phyloP scores from a whole-genome alignment of 2,888 invertebrate genomes.

The Notodonta ziczac region DNA sequence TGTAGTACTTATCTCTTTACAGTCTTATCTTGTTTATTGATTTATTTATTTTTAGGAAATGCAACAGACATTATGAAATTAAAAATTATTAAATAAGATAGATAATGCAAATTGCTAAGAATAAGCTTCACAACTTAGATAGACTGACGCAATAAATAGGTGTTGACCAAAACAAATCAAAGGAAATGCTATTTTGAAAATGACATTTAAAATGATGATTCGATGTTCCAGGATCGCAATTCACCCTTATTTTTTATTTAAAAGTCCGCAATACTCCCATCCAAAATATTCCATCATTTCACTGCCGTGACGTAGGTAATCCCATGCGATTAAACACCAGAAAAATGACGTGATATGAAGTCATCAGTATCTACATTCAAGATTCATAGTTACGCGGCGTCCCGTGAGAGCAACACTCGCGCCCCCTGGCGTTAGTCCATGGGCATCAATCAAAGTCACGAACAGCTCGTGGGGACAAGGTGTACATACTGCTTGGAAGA shows the following conservation, averaged over 20 bases:
- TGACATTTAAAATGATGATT: no score
- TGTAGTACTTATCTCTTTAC: no score
- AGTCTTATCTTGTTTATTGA: no score
- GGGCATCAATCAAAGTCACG: conserved; percentile 68
- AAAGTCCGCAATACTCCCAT: neutral
- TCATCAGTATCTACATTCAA: conserved; percentile 18
- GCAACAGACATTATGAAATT: no score
- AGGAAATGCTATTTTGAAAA: no score
- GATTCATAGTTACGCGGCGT: conserved; percentile 42
- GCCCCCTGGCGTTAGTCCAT: conserved; percentile 35
- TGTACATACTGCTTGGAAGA: conserved; percentile 27
- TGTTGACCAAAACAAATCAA: no score
- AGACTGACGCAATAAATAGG: no score
- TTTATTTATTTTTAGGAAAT: no score
- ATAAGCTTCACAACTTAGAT: no score
- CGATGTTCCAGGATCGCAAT: no score
- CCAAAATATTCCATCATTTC: neutral
- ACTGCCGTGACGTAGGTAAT: neutral
- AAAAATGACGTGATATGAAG: conserved; percentile 1
- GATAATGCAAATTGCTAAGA: no score
- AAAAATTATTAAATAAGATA: no score
- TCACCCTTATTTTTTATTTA: neutral
- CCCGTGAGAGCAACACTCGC: conserved; percentile 40
- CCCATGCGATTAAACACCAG: neutral
- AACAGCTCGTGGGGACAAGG: conserved; percentile 47